Percentiles rank a stretch among this genome's conserved stretches.
Conservation (phyloP, 2,797 vertebrate genomes). For the Danio albolineatus region DNA sequence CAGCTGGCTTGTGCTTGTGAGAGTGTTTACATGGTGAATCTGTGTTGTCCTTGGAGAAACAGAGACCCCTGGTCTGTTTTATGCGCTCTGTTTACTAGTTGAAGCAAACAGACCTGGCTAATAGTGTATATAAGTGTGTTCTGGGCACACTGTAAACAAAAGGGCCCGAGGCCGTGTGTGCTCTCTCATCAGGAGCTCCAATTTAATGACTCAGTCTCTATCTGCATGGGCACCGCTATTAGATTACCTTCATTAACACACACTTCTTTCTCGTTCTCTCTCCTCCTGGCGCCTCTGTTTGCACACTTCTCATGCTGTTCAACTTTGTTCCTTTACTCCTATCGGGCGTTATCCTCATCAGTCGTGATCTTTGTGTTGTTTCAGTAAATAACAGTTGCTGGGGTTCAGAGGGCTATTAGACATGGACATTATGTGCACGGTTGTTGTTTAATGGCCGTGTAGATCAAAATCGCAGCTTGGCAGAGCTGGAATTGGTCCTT, state of each 20-base stretch:
- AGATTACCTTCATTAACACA: slow-evolving; percentile 34
- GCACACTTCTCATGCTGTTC: slow-evolving; percentile 45
- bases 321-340: slow-evolving; percentile 34
- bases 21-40: slow-evolving; percentile 57
- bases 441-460: slow-evolving; percentile 59
- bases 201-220: slow-evolving; percentile 58
- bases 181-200: slow-evolving; percentile 62
- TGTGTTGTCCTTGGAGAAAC: slow-evolving; percentile 60
- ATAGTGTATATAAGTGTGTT: slow-evolving; percentile 28
- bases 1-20: slow-evolving; percentile 63
- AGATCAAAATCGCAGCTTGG: slow-evolving; percentile 51
- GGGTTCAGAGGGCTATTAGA: slow-evolving; percentile 54
- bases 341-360: slow-evolving; percentile 43
- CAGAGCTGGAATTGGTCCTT: slow-evolving; percentile 51
- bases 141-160: slow-evolving; percentile 56
- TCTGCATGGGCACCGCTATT: slow-evolving; percentile 45
- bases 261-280: slow-evolving; percentile 34
- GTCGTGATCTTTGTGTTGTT: slow-evolving; percentile 39
- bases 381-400: slow-evolving; percentile 42
- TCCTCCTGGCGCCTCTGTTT: slow-evolving; percentile 34
- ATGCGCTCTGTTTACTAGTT: slow-evolving; percentile 45
- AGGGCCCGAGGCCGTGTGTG: slow-evolving; percentile 58
- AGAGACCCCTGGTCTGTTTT: slow-evolving; percentile 52
- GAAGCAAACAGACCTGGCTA: slow-evolving; percentile 53
- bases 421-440: slow-evolving; percentile 55